phyloP scores from a whole-genome alignment of 2,888 invertebrate species.

The Cryptocephalus primarius region DNA sequence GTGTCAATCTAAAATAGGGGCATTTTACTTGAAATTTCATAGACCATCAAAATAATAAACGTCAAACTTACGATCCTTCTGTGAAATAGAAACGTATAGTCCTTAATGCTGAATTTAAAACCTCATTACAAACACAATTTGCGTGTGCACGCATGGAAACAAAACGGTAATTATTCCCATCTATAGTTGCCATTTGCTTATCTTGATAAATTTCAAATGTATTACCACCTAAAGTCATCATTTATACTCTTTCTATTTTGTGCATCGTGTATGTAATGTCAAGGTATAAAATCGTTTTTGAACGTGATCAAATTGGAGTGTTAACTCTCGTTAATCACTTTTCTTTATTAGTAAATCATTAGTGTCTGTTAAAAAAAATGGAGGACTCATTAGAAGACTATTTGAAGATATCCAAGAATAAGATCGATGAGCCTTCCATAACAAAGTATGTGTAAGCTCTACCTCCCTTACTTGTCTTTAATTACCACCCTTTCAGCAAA shows the following conservation, averaged over 20 bases:
- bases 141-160: neutral
- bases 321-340: too few species aligned
- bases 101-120: too few species aligned
- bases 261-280: neutral
- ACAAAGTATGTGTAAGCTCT: slow-evolving; percentile 13
- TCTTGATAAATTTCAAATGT: neutral
- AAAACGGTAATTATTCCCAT: neutral
- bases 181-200: too few species aligned
- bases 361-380: slow-evolving; percentile 16
- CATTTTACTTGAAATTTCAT: too few species aligned
- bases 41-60: too few species aligned
- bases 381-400: slow-evolving; percentile 33
- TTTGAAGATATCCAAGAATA: slow-evolving; percentile 23
- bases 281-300: too few species aligned
- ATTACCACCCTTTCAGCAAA: slow-evolving; percentile 13
- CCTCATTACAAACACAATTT: too few species aligned
- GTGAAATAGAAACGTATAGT: too few species aligned
- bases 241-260: neutral
- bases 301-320: too few species aligned
- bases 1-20: too few species aligned
- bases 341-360: too few species aligned
- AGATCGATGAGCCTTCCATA: slow-evolving; percentile 12
- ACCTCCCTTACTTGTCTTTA: slow-evolving; percentile 1
- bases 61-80: too few species aligned
- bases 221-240: neutral